Evolutionary conservation across 2,797 vertebrate genomes (phyloP), one percentile per base, ranked within the genome.

Genomic region (Chiroxiphia lanceolata): DNA sequence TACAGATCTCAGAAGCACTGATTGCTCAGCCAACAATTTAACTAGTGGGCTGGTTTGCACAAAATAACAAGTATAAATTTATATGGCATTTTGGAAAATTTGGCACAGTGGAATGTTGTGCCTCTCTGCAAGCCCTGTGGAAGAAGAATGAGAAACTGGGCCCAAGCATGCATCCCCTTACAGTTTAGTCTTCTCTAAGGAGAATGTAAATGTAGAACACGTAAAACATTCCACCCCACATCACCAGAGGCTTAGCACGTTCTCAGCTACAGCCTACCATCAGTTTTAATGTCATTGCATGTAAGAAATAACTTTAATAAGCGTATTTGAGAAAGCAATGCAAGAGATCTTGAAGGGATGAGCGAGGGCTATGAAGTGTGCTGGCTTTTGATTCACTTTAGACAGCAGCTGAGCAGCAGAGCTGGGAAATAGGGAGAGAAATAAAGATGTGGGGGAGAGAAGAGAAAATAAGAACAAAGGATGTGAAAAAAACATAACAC

Each of bases 381-480:
- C 34, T 40, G 76, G 60, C 29, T 90, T 87, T 80, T 85, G 33
- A 78, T 79, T 93, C 60, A 68, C 29, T 95, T 42, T 34, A 68
- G 71, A 53, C 26, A 85, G 74, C 75, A 86, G 36, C 65, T 50
- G 16, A 91, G 69, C 80, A 77, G 29, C 48, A 70, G 78, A 45
- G 36, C 7, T 70, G 27, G 61, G 40, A 93, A 92, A 83, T n/a
- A 87, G 1, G 11, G 19, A 80, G 36, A 48, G 29, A 87, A 94
- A 88, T 68, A 72, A 78, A 81, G 57, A 90, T 1, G 3, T 81
- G 59, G 38, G 36, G 50, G 69, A 78, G 72, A 91, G 34, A 86
- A 70, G 21, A 25, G 50, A 91, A 56, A 91, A 34, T 63, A 67
- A 89, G 54, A 93, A 95, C 85, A 97, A 89, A 94, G 78, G 67